These are phyloP conservation scores for Chromobotia macracanthus DNA, from an alignment of 2,797 vertebrate genomes.

Conservation along the genomic window DNA sequence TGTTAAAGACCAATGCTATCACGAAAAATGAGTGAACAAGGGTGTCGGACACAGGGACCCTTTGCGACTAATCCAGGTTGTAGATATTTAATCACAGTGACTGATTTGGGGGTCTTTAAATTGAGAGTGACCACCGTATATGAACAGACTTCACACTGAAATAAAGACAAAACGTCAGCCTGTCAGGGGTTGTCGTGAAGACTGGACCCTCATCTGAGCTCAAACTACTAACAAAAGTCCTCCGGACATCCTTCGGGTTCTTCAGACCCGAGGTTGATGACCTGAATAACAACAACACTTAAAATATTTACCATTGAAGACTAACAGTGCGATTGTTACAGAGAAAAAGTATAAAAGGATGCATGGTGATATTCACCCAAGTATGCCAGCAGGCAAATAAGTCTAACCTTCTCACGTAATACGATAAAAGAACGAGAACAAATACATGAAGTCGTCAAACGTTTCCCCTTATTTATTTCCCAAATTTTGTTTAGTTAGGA, in stretches of 20 bases:
- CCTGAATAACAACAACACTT: background rate
- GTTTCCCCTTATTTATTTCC: background rate
- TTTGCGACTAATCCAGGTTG: no score
- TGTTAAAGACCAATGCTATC: slow-evolving; percentile 15
- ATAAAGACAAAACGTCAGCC: background rate
- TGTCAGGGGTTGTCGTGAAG: background rate
- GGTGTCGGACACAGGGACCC: no score
- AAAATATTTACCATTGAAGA: background rate
- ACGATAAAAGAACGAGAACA: no score
- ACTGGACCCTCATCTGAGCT: background rate
- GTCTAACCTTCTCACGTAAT: background rate
- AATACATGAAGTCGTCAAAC: no score
- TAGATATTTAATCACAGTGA: background rate
- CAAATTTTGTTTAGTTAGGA: background rate
- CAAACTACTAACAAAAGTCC: background rate
- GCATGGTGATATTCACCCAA: background rate
- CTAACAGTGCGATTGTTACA: background rate
- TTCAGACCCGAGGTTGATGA: background rate
- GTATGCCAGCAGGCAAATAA: background rate
- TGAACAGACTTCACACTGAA: background rate
- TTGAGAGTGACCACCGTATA: background rate
- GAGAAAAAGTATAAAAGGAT: background rate
- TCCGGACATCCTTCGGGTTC: background rate
- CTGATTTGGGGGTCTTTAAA: background rate
- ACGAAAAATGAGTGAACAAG: background rate